Conservation (phyloP, 2,797 vertebrate species). For the Melanotaenia maccullochi region DNA sequence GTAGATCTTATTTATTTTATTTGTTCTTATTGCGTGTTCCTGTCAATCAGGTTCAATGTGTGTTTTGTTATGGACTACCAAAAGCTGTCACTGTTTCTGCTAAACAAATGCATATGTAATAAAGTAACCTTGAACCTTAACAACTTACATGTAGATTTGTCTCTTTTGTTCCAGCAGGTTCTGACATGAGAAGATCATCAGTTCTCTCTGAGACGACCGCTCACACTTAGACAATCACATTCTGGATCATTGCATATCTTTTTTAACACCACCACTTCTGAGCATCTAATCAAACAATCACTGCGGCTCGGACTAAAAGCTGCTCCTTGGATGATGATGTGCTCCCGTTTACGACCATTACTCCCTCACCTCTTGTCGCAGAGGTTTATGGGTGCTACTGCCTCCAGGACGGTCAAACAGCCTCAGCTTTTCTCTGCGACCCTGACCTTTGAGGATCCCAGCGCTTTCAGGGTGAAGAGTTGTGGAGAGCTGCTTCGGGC, state of each 20-base stretch:
- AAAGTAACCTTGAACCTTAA: background rate
- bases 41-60: too few species aligned
- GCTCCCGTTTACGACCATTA: slow-evolving; percentile 43
- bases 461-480: slow-evolving; percentile 86
- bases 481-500: slow-evolving; percentile 84
- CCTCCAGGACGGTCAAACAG: slow-evolving; percentile 41
- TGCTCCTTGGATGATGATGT: slow-evolving; percentile 54
- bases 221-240: background rate
- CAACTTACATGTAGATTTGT: background rate
- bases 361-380: slow-evolving; percentile 44
- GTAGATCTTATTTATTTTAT: too few species aligned
- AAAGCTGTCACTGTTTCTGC: too few species aligned
- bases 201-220: background rate
- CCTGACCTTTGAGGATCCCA: slow-evolving; percentile 84
- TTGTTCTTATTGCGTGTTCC: too few species aligned
- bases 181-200: background rate
- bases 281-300: background rate
- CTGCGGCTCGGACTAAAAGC: background rate
- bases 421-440: slow-evolving; percentile 8
- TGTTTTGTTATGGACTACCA: too few species aligned
- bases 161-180: slow-evolving; percentile 4
- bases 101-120: too few species aligned
- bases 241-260: background rate
- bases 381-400: slow-evolving; percentile 48
- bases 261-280: background rate